These are phyloP conservation scores for Conopomorpha cramerella DNA, from an alignment of 1,140 invertebrate species.

Conservation along the genomic window DNA sequence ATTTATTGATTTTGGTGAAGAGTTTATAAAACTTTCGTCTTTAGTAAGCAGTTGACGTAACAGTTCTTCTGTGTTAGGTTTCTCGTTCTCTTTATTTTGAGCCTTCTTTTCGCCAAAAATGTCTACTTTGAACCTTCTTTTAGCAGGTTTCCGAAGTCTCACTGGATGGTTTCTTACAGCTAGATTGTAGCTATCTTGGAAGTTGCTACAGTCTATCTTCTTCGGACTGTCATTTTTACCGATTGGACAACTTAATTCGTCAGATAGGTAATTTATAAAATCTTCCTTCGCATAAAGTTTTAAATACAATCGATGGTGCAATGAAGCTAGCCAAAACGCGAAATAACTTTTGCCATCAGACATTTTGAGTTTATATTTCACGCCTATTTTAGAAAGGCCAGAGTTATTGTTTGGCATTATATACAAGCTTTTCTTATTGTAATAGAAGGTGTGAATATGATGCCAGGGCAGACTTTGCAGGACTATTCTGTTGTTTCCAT, in stretches of 20 bases:
- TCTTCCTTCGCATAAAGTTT: constrained; percentile 72
- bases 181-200: constrained; percentile 56
- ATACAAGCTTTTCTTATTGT: constrained; percentile 72
- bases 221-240: constrained; percentile 21
- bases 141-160: constrained; percentile 26
- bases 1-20: constrained; percentile 14
- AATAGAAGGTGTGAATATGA: constrained; percentile 75
- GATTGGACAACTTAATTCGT: constrained; percentile 62
- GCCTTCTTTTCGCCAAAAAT: constrained; percentile 59
- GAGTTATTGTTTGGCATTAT: constrained; percentile 64
- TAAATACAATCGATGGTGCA: constrained; percentile 77
- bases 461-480: constrained; percentile 64
- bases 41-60: constrained; percentile 32
- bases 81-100: constrained; percentile 74
- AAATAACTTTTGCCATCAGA: constrained; percentile 76
- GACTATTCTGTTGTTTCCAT: constrained; percentile 39
- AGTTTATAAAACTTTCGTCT: constrained; percentile 36
- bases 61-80: constrained; percentile 57
- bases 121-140: constrained; percentile 40
- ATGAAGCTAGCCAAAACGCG: constrained; percentile 72
- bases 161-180: constrained; percentile 49
- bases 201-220: constrained; percentile 48
- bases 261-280: constrained; percentile 69
- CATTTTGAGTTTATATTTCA: constrained; percentile 77
- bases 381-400: constrained; percentile 63